Conservation (phyloP, 2,888 invertebrate genomes). For the Lysandra bellargus region DNA sequence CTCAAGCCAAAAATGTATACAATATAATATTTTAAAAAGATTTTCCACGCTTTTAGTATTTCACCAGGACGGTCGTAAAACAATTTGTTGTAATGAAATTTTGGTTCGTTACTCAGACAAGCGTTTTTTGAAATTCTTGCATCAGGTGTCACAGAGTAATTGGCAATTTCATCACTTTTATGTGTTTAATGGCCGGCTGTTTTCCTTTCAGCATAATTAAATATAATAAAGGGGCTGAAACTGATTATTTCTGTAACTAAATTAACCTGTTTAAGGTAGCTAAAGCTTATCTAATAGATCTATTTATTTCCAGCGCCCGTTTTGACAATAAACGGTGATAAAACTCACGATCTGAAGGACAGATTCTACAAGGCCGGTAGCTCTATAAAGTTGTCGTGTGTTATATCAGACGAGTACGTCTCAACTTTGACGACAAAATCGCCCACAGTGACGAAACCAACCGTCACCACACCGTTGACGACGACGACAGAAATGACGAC, state of each 20-base stretch:
- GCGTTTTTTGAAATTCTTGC: constrained; percentile 19
- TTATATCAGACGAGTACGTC: constrained; percentile 71
- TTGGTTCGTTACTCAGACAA: constrained; percentile 30
- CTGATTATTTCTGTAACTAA: constrained; percentile 22
- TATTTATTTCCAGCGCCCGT: constrained; percentile 82
- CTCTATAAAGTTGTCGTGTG: constrained; percentile 85
- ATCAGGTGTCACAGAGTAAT: constrained; percentile 33
- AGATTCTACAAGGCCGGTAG: constrained; percentile 88
- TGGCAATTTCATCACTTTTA: constrained; percentile 29
- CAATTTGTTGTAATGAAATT: constrained; percentile 31
- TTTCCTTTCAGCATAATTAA: constrained; percentile 32
- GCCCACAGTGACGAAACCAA: constrained; percentile 54
- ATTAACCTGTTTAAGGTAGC: constrained; percentile 14
- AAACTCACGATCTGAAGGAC: constrained; percentile 85
- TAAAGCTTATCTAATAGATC: constrained; percentile 35
- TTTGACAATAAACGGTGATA: constrained; percentile 85
- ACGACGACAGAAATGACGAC: constrained; percentile 70
- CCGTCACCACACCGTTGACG: constrained; percentile 57
- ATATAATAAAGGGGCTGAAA: constrained; percentile 20
- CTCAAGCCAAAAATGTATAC: not conserved
- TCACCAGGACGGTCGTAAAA: constrained; percentile 12
- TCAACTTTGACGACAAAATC: constrained; percentile 57
- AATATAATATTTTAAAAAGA: not conserved
- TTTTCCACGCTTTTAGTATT: constrained; percentile 19
- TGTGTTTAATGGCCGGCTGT: constrained; percentile 29